phyloP scores from a whole-genome alignment of 2,888 invertebrate genomes.

The Flabesymbios commensalis region DNA sequence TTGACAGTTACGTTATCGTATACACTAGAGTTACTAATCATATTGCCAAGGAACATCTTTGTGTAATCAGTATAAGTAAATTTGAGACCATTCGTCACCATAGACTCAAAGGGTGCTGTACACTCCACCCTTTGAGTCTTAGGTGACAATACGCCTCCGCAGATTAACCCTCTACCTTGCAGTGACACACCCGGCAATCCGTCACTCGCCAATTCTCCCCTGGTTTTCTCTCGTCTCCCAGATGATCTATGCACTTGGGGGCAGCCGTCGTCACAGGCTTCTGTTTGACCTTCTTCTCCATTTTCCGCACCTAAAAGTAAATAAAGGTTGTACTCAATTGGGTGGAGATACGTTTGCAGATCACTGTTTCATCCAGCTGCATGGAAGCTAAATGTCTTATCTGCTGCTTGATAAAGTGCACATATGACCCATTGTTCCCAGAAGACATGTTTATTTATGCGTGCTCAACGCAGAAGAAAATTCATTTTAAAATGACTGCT shows the following conservation, averaged over 20 bases:
- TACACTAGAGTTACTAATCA: too few species aligned
- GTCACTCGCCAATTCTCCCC: conserved; percentile 27
- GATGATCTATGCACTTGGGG: conserved; percentile 12
- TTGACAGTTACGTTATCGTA: too few species aligned
- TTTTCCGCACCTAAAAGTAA: not conserved
- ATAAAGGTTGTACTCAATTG: not conserved
- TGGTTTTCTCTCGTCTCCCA: conserved; percentile 3
- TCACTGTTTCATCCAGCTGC: not conserved
- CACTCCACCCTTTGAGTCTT: too few species aligned
- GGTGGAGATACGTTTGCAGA: not conserved
- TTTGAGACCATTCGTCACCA: too few species aligned
- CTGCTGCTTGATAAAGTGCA: too few species aligned
- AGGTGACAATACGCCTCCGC: not conserved
- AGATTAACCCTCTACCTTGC: conserved; percentile 17
- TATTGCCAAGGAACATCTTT: too few species aligned
- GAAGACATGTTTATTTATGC: too few species aligned
- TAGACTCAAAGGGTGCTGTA: too few species aligned
- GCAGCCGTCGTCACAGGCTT: not conserved
- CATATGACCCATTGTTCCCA: too few species aligned
- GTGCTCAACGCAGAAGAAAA: too few species aligned
- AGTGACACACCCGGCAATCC: conserved; percentile 26
- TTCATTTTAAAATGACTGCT: too few species aligned
- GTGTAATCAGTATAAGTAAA: too few species aligned
- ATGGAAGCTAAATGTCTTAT: not conserved
- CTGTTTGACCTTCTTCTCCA: conserved; percentile 1